Conservation (phyloP, 2,888 invertebrate genomes). For the Octodonta nipae region DNA sequence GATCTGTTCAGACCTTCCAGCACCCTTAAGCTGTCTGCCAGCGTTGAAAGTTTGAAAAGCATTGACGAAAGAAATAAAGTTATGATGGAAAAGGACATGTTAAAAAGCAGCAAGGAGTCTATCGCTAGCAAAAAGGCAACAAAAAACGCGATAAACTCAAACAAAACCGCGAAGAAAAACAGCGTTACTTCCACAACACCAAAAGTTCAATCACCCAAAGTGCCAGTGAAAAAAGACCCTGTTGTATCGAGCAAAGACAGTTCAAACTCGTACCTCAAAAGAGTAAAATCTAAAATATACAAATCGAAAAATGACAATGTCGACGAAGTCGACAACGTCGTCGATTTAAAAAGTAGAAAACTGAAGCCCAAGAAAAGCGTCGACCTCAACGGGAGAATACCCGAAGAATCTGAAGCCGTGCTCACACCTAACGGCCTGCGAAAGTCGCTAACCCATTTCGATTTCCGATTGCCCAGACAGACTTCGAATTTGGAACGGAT, state of each 20-base stretch:
- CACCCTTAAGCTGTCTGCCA: conserved; percentile 18
- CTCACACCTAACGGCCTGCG: conserved; percentile 15
- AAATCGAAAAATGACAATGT: conserved; percentile 17
- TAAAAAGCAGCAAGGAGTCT: conserved; percentile 9
- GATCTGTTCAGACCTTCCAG: conserved; percentile 26
- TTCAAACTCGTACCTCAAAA: conserved; percentile 33
- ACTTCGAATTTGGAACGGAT: conserved; percentile 34
- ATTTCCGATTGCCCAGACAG: conserved; percentile 31
- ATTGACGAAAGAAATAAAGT: conserved; percentile 18
- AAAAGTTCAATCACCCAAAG: conserved; percentile 7
- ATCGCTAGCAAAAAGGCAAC: conserved; percentile 11
- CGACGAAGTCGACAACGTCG: conserved; percentile 23
- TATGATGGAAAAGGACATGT: conserved; percentile 17
- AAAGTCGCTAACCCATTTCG: conserved; percentile 24
- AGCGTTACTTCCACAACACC: neutral
- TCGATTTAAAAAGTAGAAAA: conserved; percentile 17
- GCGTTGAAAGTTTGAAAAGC: conserved; percentile 25
- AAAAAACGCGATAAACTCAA: conserved; percentile 2
- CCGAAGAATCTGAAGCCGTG: conserved; percentile 20
- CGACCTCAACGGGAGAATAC: conserved; percentile 16
- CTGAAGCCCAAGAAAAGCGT: conserved; percentile 17
- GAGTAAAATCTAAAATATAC: conserved; percentile 34
- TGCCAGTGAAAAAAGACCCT: conserved; percentile 8
- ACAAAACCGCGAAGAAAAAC: neutral
- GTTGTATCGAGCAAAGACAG: conserved; percentile 13